Conservation (phyloP, 2,797 vertebrate species). For the Enteromius treurensis region DNA sequence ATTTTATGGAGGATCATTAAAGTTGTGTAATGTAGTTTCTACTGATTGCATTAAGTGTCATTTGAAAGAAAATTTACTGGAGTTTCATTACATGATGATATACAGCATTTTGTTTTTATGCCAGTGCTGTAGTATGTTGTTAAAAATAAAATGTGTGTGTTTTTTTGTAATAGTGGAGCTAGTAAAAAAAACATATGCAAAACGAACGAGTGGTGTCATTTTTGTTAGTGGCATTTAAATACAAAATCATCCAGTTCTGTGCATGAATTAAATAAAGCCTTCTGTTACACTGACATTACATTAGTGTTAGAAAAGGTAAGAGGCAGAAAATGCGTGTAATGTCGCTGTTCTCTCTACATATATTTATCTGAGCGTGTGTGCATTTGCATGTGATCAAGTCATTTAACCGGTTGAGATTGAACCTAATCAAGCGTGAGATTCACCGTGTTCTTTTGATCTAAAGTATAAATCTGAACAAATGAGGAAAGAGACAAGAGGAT, state of each 20-base stretch:
- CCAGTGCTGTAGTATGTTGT: not conserved
- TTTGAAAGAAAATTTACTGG: not conserved
- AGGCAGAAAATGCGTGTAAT: constrained; percentile 57
- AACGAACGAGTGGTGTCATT: not conserved
- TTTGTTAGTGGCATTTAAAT: not conserved
- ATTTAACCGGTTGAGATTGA: constrained; percentile 59
- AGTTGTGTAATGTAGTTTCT: not conserved
- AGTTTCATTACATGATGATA: not conserved
- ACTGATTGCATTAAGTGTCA: not conserved
- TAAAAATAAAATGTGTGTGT: not conserved
- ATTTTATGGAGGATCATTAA: too few species aligned
- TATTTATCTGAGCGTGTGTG: constrained; percentile 31
- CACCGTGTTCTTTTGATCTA: constrained; percentile 59
- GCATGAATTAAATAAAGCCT: constrained; percentile 15
- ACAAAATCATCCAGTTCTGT: not conserved
- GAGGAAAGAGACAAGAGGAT: constrained; percentile 36
- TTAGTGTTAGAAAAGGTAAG: constrained; percentile 50
- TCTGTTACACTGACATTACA: constrained; percentile 43
- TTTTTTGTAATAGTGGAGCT: not conserved
- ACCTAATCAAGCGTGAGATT: constrained; percentile 62
- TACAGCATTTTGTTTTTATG: not conserved
- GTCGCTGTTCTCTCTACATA: constrained; percentile 42
- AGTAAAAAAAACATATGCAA: not conserved
- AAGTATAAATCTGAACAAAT: constrained; percentile 61
- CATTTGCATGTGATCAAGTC: constrained; percentile 52